Evolutionary conservation across 2,888 invertebrate species (phyloP).

Genomic region (Leuctra nigra): DNA sequence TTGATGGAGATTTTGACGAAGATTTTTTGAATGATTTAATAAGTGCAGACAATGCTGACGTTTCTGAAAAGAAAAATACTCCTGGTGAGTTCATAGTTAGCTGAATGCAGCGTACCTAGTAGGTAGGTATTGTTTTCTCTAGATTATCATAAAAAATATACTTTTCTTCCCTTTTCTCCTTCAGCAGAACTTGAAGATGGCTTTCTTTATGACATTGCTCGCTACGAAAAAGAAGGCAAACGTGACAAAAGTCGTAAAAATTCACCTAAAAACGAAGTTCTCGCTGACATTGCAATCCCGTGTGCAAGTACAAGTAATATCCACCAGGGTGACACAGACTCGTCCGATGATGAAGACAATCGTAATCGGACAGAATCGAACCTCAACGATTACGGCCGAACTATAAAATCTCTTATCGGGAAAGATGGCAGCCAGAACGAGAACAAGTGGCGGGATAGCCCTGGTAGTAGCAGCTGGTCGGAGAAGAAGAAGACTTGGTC

Average conservation of each 20-base stretch:
- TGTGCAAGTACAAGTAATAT: constrained; percentile 38
- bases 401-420: constrained; percentile 51
- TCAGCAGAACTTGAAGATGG: background rate
- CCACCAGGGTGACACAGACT: constrained; percentile 59
- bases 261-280: background rate
- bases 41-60: background rate
- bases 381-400: constrained; percentile 63
- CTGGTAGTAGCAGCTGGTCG: too few relatives aligned
- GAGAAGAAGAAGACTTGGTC: too few relatives aligned
- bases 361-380: constrained; percentile 64
- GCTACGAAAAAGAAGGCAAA: background rate
- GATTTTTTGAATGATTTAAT: background rate
- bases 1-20: background rate
- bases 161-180: background rate
- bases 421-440: constrained; percentile 25
- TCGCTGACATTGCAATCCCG: too few relatives aligned
- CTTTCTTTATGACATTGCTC: background rate
- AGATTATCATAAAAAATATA: background rate
- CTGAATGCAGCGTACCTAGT: too few relatives aligned
- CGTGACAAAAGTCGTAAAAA: background rate
- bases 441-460: too few relatives aligned
- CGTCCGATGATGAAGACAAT: constrained; percentile 76
- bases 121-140: too few relatives aligned
- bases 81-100: background rate
- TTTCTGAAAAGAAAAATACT: background rate